Evolutionary conservation across 1,140 invertebrate genomes (phyloP).

Genomic region (Cephus cinctus): DNA sequence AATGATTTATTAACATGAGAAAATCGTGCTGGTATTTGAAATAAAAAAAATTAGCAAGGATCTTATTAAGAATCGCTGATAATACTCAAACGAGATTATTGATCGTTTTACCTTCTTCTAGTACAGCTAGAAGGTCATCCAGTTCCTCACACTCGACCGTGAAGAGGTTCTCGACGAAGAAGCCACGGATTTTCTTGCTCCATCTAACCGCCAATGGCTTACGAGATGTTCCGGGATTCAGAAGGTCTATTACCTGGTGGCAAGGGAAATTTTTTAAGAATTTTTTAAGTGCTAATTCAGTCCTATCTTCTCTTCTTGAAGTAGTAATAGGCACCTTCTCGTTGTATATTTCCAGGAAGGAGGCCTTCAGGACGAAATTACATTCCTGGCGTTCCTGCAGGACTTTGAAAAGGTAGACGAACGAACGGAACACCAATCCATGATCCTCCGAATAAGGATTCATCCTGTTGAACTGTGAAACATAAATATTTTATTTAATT

Average conservation of each 20-base stretch:
- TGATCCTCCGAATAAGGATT: constrained; percentile 69
- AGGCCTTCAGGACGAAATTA: constrained; percentile 87
- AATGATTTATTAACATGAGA: not conserved
- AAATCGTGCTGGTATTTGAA: not conserved
- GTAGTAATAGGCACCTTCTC: too few relatives aligned
- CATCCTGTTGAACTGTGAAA: constrained; percentile 66
- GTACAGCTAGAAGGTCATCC: constrained; percentile 90
- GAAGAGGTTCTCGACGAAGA: constrained; percentile 95
- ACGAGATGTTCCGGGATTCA: constrained; percentile 81
- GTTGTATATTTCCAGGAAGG: constrained; percentile 94
- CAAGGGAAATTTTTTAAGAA: not conserved
- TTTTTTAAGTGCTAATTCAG: too few relatives aligned
- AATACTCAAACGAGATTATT: not conserved
- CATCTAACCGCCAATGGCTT: constrained; percentile 86
- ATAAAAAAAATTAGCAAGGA: not conserved
- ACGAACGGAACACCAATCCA: constrained; percentile 85
- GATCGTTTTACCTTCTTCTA: constrained; percentile 80
- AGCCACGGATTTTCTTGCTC: constrained; percentile 88
- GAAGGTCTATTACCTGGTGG: constrained; percentile 84
- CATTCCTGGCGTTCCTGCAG: constrained; percentile 72
- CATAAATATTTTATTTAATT: too few relatives aligned
- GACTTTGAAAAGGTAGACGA: constrained; percentile 86
- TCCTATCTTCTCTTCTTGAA: too few relatives aligned
- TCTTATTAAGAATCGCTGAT: too few relatives aligned
- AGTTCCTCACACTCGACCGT: constrained; percentile 90